These are phyloP conservation scores for Gallinago solitaria DNA, from an alignment of 2,797 vertebrate species.

Conservation along the genomic window DNA sequence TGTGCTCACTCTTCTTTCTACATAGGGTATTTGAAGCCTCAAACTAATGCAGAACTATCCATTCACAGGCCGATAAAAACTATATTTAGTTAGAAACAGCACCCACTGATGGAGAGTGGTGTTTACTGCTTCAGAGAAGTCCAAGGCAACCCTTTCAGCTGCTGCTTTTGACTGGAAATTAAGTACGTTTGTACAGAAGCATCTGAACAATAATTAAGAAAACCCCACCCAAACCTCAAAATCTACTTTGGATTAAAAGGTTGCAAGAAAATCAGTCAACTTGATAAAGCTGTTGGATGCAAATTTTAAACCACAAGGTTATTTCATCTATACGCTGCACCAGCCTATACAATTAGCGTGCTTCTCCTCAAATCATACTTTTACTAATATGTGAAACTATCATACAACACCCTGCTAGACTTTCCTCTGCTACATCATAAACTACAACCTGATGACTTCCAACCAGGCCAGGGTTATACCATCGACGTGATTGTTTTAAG, in stretches of 20 bases:
- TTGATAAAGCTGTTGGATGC: neutral
- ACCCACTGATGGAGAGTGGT: fast-evolving
- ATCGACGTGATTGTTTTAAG: conserved; percentile 27
- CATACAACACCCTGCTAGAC: neutral
- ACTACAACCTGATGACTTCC: neutral
- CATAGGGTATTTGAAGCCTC: neutral
- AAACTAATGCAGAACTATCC: neutral
- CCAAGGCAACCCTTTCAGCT: neutral
- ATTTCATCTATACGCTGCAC: neutral
- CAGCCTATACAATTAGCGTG: neutral
- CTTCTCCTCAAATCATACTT: neutral
- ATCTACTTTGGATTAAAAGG: neutral
- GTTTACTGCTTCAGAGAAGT: neutral
- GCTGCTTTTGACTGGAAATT: neutral
- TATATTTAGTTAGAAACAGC: neutral
- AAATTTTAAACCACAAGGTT: neutral
- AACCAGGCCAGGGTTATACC: neutral
- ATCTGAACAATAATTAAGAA: neutral
- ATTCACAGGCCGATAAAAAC: neutral
- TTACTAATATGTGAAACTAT: neutral
- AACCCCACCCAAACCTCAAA: neutral
- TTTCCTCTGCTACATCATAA: neutral
- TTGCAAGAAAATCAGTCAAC: neutral
- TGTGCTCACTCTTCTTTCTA: neutral
- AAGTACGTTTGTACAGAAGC: neutral